Evolutionary conservation across 2,797 vertebrate genomes (phyloP), one percentile per base, ranked within the genome.

Genomic region (Chrosomus eos): DNA sequence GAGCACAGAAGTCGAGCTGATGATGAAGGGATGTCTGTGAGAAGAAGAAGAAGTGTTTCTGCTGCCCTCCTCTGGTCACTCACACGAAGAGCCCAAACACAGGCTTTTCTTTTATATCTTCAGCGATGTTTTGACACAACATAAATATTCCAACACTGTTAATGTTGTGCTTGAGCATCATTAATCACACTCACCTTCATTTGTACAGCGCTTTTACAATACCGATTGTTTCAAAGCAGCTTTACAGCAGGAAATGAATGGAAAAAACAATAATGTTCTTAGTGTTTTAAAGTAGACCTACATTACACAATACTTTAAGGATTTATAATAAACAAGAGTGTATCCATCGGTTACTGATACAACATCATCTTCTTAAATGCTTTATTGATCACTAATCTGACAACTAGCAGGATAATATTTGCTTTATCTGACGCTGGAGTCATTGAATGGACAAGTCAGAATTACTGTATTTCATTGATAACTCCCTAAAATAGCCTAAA

Each of bases 11-110:
- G 10, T 13, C 6, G 67, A 0, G 7, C 21, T 55, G 7, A 21
- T 16, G 43, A 31, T 48, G 43, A 45, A 18, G 58, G 13, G 58
- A 28, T 1, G n/a, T 55, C 51, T 55, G 51, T 53, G n/a, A 26
- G 11, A 14, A 60, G 58, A 14, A 60, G 58, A 26, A 55, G 26
- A 21, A 45, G 26, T 21, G 77, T 73, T 80, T 58, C 31, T 88
- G 64, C 88, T 89, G 88, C 83, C 83, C 81, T 76, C 86, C 45
- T 53, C 71, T 89, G 88, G 88, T 67, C 26, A 0, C 51, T 67
- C 31, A 58, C 9, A 58, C 5, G 45, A 58, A 58, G 21, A 62
- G 28, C 60, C 14, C 26, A 62, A 7, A 62, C 13, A 28, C 13
- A 62, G 60, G 45, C 18, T 4, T 38, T 18, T 43, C 18, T 62